Evolutionary conservation across 2,888 invertebrate genomes (phyloP), one percentile per base, ranked within the genome.

Genomic region (Molanna angustata): DNA sequence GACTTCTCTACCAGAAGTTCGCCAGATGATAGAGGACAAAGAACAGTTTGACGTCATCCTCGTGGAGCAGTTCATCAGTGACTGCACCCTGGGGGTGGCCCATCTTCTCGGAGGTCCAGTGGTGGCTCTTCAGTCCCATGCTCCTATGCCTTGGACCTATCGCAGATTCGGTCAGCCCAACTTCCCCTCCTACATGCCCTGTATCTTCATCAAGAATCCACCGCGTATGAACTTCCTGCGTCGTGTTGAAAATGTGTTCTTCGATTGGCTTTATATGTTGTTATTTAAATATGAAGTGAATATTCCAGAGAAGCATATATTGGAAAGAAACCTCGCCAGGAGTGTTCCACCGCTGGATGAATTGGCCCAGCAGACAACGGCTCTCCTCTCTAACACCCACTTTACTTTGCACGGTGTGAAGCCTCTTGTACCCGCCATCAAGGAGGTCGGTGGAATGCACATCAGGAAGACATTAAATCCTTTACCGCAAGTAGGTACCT

Each of bases 31-130:
- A 60, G 66, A 68, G 56, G 66, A 66, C 32, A 49, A 62, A 11
- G 62, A 62, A 1, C 69, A 73, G n/a, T 87, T 83, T 60, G 87
- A 88, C 63, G 62, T 84, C 9, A 66, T 85, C 6, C 64, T 85
- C 7, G 72, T 79, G 16, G 85, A 85, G 64, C 74, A 78, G 58
- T 86, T 85, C 59, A 80, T 78, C 59, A 78, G 82, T 27, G 84
- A 85, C 60, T 85, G 85, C 53, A 77, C 82, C 67, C 65, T 84
- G 41, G 84, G 80, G 1, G 66, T 86, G 45, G 74, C 76, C 0
- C 74, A 84, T 64, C 64, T 79, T 20, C 72, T 84, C 59, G 70
- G 75, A 46, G 76, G 78, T 4, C 84, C 85, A 0, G 68, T 79
- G 2, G 68, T 86, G 9, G 78, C 75, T 0, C 58, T 82, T 19